Evolutionary conservation across 2,888 invertebrate genomes (phyloP).

Genomic region (Nomada lathburiana): DNA sequence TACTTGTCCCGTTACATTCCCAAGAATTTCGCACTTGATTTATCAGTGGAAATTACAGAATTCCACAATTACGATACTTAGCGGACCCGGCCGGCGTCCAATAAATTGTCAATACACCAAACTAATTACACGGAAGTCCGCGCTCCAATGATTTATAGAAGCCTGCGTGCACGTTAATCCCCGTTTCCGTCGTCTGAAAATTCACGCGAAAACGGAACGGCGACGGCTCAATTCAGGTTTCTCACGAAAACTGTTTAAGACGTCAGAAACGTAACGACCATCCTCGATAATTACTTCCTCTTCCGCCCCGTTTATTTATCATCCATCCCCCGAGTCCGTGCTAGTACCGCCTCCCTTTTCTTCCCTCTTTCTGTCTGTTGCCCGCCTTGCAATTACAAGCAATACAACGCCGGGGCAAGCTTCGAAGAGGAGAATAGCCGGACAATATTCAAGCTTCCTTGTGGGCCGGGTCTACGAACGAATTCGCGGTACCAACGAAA

Average conservation of each 20-base stretch:
- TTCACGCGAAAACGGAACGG: neutral
- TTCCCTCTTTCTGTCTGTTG: neutral
- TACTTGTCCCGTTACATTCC: neutral
- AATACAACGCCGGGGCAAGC: neutral
- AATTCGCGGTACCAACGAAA: constrained; percentile 15
- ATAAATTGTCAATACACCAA: constrained; percentile 16
- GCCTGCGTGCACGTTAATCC: constrained; percentile 1
- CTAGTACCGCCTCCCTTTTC: too few relatives aligned
- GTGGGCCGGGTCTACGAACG: neutral
- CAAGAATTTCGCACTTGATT: neutral
- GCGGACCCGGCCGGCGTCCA: neutral
- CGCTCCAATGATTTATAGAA: neutral
- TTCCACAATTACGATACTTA: neutral
- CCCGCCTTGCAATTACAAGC: neutral
- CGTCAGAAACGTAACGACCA: neutral
- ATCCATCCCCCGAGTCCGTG: neutral
- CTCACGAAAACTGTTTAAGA: neutral
- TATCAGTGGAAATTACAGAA: neutral
- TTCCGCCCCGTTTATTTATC: constrained; percentile 3
- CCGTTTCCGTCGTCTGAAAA: constrained; percentile 15
- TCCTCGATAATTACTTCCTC: constrained; percentile 10
- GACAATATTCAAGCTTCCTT: neutral
- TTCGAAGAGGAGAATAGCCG: too few relatives aligned
- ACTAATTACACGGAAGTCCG: constrained; percentile 15
- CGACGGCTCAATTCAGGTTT: neutral